Base-by-base conservation (phyloP, 1,140 invertebrate genomes). In the Arctopsyche grandis region DNA sequence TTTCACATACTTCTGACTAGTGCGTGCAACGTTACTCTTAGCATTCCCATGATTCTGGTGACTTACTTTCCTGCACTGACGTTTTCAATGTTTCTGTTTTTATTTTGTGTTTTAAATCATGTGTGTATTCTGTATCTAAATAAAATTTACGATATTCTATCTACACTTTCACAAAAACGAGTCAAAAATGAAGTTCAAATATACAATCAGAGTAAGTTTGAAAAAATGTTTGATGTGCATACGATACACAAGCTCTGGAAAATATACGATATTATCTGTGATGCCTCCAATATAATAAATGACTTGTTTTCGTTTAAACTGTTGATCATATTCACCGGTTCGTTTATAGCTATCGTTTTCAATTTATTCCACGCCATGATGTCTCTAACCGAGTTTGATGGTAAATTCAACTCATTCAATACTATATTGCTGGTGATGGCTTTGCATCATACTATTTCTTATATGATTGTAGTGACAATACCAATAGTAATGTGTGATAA, bases 311-410 rank as follows among this genome's bases (percentile, higher is more conserved):
- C 75, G 12, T 43, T 66, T 14, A 76, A 38, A 29, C 5, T 76
- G 1, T 58, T 76, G 5, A 4, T 38, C 29, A 43, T 66, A 3
- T 63, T 76, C 26, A 44, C 56, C n/a, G 48, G 24, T 16, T 76
- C 75, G 7, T 76, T 76, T n/a, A 63, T 66, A 38, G 1, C 24
- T 19, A 63, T 76, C 10, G 75, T 76, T 63, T 76, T 76, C 16
- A 76, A 76, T 43, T 66, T 76, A 21, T 76, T 38, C 48, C 14
- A 76, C 43, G 52, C 16, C 9, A 21, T 76, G 12, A 63, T 44
- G 10, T 14, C 16, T 16, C n/a, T 71, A 44, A 12, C 14, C 16
- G 14, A 48, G 9, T 14, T 46, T 0, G 19, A 16, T 16, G 16
- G 16, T 44, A 38, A 48, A 9, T 9, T 19, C 0, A 9, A 0